Conservation (phyloP, 2,113 vertebrate genomes). For the Pygathrix nemaeus region DNA sequence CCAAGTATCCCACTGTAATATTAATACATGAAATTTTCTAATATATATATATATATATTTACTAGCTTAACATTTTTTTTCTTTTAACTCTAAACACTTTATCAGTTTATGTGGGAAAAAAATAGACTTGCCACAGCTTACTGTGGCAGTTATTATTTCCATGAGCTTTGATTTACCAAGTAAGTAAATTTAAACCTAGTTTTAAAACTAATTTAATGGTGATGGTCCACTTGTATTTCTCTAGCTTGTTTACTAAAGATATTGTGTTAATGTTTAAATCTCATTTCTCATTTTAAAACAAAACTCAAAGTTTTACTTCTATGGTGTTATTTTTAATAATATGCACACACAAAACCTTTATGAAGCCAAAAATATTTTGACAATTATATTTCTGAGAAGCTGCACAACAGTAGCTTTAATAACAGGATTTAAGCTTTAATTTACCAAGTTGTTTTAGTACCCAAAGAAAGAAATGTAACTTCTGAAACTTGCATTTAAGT, state of each 20-base stretch:
- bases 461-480: background rate
- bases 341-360: background rate
- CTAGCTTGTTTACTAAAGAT: conserved; percentile 14
- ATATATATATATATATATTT: background rate
- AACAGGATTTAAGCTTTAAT: background rate
- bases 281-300: background rate
- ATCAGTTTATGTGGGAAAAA: background rate
- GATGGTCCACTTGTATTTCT: background rate
- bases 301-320: conserved; percentile 27
- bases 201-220: conserved; percentile 46
- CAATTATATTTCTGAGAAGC: conserved; percentile 17
- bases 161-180: conserved; percentile 24
- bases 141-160: background rate
- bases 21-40: background rate
- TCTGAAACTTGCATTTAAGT: background rate
- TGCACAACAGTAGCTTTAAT: background rate
- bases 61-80: background rate
- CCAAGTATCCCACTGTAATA: background rate
- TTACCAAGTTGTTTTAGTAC: background rate
- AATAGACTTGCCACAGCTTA: background rate
- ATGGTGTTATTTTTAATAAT: conserved; percentile 5
- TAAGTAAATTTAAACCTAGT: conserved; percentile 26
- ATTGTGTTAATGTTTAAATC: conserved; percentile 33
- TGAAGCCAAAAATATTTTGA: conserved; percentile 33
- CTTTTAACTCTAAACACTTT: background rate